Evolutionary conservation across 2,797 vertebrate species (phyloP), one percentile per base, ranked within the genome.

Genomic region (Ctenosaura bakeri): DNA sequence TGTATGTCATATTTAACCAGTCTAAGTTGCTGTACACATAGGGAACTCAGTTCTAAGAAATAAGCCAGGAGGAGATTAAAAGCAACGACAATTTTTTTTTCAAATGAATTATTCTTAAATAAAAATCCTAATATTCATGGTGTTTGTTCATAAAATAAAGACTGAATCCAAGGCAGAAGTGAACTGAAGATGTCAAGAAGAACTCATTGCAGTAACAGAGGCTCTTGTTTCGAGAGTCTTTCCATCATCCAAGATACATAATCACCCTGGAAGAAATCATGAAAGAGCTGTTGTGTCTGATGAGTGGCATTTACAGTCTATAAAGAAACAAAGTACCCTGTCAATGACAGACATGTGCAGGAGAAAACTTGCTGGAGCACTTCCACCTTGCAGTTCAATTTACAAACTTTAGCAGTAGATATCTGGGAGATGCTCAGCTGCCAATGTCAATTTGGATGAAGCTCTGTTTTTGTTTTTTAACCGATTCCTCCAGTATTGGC

Each of bases 271-370:
- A 88, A 80, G 26, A 69, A 80, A 88, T 66, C 42, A 79, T 79
- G 29, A 79, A 77, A 79, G 59, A 42, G 26, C n/a, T 80, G 46
- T 35, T 69, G 46, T 80, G 86, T 66, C 24, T 88, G 62, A 66
- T 80, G 32, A 80, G 86, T 88, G 46, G 56, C 77, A 69, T 88
- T 88, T 59, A 66, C 29, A 69, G 77, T 62, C 62, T 22, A 69
- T 78, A 88, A 52, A 80, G 46, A 79, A 54, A 35, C 86, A 69
- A 18, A 66, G 76, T 87, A 59, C 79, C 59, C 56, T 66, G 62
- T 35, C 42, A 88, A 69, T 69, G 86, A 69, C 20, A 77, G 73
- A 35, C 52, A 86, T 86, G n/a, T 35, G 35, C 73, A 78, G 16
- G 62, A 7, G 54, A 62, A 59, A 86, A 32, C 24, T 6, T 69